Conservation (phyloP, 2,888 invertebrate species). For the Brassicogethes aeneus region DNA sequence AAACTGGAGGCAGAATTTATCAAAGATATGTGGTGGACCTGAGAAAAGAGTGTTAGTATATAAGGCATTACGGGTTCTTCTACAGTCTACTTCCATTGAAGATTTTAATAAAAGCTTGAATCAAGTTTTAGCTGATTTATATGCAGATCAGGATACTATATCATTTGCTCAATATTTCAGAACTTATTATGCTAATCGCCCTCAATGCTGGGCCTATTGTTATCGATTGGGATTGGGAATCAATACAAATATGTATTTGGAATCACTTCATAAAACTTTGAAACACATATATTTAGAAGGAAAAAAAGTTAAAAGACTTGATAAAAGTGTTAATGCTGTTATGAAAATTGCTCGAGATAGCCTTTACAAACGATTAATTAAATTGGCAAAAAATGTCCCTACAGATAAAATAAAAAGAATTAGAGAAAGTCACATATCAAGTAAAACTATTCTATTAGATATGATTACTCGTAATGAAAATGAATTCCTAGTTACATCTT, state of each 20-base stretch:
- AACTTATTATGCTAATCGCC: conserved; percentile 12
- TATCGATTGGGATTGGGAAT: conserved; percentile 12
- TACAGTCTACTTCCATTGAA: not conserved
- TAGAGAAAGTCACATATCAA: conserved; percentile 6
- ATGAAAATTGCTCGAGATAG: conserved; percentile 9
- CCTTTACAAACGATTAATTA: conserved; percentile 10
- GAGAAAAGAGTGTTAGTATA: conserved; percentile 5
- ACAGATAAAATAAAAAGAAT: conserved; percentile 6
- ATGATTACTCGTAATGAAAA: not conserved
- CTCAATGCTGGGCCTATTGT: conserved; percentile 17
- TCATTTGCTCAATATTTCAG: conserved; percentile 15
- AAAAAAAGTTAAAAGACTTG: conserved; percentile 11
- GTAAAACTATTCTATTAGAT: not conserved
- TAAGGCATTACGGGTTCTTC: conserved; percentile 3
- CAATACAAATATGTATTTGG: conserved; percentile 19
- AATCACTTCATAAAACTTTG: conserved; percentile 17
- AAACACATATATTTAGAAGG: no score
- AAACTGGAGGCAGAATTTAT: not conserved
- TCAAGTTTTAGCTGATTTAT: not conserved
- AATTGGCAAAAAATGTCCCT: conserved; percentile 6
- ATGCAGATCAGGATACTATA: conserved; percentile 11
- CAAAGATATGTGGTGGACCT: not conserved
- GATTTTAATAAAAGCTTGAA: conserved; percentile 1
- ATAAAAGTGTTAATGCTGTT: conserved; percentile 9
- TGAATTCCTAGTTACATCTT: not conserved